These are phyloP conservation scores for Xiphophorus couchianus DNA, from an alignment of 2,113 vertebrate genomes.

Conservation along the genomic window DNA sequence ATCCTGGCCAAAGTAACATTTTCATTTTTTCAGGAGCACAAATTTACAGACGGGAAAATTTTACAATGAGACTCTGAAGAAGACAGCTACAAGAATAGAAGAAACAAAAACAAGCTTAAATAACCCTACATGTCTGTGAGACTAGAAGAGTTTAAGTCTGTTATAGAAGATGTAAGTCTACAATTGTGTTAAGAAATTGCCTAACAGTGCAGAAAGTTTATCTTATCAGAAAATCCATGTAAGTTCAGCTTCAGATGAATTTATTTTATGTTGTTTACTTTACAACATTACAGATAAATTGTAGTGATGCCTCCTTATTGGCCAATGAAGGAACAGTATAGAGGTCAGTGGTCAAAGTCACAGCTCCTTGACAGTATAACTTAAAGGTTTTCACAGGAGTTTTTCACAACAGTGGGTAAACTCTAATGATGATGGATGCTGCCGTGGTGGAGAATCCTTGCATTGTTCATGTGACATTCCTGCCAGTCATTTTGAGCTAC, in stretches of 20 bases:
- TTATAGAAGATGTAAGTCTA: neutral
- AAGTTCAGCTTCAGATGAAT: no score
- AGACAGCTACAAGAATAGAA: no score
- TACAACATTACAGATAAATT: no score
- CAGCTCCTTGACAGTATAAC: conserved; percentile 14
- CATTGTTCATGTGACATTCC: conserved; percentile 76
- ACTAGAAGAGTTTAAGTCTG: neutral
- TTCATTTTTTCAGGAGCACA: no score
- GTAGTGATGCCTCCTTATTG: neutral
- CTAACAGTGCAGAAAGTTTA: neutral
- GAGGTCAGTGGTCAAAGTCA: conserved; percentile 50
- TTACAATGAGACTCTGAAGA: no score
- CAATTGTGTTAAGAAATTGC: neutral
- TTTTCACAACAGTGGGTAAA: conserved; percentile 28
- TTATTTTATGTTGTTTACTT: no score
- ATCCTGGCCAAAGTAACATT: no score
- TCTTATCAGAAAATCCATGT: neutral
- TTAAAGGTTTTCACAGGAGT: conserved; percentile 13
- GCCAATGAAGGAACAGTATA: neutral
- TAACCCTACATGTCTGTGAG: no score
- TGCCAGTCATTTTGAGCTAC: conserved; percentile 60
- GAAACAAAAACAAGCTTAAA: no score
- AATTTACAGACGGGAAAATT: no score
- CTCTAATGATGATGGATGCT: conserved; percentile 73
- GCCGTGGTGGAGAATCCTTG: conserved; percentile 48